Conservation (phyloP, 2,113 vertebrate species). For the Saccopteryx leptura region DNA sequence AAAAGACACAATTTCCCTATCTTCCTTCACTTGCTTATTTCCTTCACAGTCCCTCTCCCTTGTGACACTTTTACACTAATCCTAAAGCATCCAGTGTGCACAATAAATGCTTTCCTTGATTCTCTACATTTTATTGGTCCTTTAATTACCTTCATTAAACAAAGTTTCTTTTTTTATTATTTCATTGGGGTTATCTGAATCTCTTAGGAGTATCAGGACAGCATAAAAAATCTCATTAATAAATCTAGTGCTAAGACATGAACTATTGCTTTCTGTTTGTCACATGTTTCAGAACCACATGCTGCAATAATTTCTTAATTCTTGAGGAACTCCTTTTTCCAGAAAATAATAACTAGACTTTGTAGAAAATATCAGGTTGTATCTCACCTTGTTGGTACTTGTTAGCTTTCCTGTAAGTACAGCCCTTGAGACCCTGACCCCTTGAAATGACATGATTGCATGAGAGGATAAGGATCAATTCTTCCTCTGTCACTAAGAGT, state of each 20-base stretch:
- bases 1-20: neutral
- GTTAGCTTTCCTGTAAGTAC: conserved; percentile 31
- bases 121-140: neutral
- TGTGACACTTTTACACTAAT: neutral
- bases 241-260: neutral
- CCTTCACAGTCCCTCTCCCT: neutral
- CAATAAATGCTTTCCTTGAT: neutral
- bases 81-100: neutral
- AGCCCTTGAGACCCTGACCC: neutral
- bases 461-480: conserved; percentile 60
- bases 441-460: conserved; percentile 54
- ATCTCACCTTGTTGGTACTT: conserved; percentile 26
- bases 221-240: neutral
- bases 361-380: neutral
- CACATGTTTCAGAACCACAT: neutral
- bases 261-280: neutral
- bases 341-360: neutral
- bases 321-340: neutral
- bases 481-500: neutral
- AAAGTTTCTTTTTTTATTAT: neutral
- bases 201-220: neutral
- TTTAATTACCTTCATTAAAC: neutral
- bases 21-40: neutral
- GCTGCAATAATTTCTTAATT: neutral
- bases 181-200: neutral